Evolutionary conservation across 2,113 vertebrate genomes (phyloP).

Genomic region (Vidua chalybeata): DNA sequence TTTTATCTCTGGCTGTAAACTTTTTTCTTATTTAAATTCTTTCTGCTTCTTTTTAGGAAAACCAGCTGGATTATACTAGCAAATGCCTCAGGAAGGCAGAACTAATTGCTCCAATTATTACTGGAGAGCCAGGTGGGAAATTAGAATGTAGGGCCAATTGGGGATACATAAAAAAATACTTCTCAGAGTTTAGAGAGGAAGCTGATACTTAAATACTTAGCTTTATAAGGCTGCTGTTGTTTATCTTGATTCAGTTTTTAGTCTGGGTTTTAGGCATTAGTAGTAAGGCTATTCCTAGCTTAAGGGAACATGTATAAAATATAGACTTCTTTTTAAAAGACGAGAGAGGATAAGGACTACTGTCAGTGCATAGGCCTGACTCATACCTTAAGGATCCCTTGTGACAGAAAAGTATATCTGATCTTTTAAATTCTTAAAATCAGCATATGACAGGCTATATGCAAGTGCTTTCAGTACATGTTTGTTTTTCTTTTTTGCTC

Average conservation of each 20-base stretch:
- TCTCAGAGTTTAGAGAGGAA: background rate
- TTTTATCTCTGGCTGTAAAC: background rate
- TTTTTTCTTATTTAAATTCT: background rate
- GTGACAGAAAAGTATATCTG: background rate
- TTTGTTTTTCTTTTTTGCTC: background rate
- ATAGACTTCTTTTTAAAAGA: background rate
- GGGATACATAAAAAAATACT: background rate
- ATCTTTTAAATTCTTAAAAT: background rate
- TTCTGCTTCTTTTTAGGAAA: slow-evolving; percentile 38
- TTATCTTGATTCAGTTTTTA: background rate
- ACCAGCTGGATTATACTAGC: background rate
- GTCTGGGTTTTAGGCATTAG: background rate
- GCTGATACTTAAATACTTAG: background rate
- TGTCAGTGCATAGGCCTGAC: background rate
- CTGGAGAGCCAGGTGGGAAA: slow-evolving; percentile 36
- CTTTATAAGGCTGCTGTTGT: background rate
- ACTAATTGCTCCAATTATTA: background rate
- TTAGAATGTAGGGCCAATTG: background rate
- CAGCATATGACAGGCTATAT: background rate
- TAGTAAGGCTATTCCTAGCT: background rate
- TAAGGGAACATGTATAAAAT: background rate
- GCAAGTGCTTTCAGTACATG: background rate
- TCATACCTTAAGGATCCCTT: background rate
- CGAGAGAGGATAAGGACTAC: background rate
- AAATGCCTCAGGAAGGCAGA: background rate